Evolutionary conservation across 2,113 vertebrate species (phyloP), one percentile per base, ranked within the genome.

Genomic region (Enhydra lutris): DNA sequence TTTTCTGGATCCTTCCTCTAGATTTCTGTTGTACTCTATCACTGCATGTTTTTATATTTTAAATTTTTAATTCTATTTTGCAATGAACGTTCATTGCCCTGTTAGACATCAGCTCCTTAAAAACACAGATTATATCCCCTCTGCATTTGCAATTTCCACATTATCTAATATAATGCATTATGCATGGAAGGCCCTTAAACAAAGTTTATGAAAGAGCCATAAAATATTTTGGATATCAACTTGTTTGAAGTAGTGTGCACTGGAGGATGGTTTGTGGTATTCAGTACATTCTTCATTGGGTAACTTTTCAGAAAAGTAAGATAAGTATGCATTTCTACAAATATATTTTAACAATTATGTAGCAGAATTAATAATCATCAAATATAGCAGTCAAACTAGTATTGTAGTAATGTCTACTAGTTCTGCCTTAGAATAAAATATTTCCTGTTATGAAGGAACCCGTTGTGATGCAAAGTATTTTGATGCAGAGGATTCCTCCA

Each of bases 261-360:
- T 84, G 78, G 8, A 85, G 24, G 91, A 59, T 82, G 78, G 89
- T 4, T 86, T 39, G 2, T 65, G 9, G 26, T 84, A 8, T 82
- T 97, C 95, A 88, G 13, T 87, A 61, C 57, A 36, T 89, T 96
- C 52, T 81, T 65, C 0, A 94, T 98, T 98, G 95, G 76, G 74
- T 95, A 95, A 90, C n/a, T 94, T 94, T 63, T 29, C 71, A 71
- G 96, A 95, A 97, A 83, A 97, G 93, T 36, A 59, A 47, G 93
- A 96, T 97, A 73, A 65, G 95, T 92, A 26, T 17, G 11, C 86
- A 23, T 20, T 97, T 97, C 45, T 94, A 82, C 42, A 97, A 96
- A 78, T 80, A 39, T 3, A 36, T 89, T 89, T 89, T 52, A 61
- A 23, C 21, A 3, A 7, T 14, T 95, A 2, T 74, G 1, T 34